These are phyloP conservation scores for Uropsilus gracilis DNA, from an alignment of 2,113 vertebrate genomes.

Conservation along the genomic window DNA sequence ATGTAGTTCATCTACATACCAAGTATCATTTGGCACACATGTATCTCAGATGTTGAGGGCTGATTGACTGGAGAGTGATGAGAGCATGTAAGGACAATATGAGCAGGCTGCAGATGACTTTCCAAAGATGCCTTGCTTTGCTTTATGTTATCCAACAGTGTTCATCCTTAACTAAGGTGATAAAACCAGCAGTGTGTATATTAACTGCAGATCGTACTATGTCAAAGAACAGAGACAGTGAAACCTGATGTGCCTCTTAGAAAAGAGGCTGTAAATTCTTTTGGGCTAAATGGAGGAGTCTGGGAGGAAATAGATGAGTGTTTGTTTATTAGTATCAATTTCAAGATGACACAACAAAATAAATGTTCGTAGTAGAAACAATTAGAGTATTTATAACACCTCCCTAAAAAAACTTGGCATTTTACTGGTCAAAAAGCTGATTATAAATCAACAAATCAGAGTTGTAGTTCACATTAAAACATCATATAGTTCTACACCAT, in stretches of 20 bases:
- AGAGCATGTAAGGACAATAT: not conserved
- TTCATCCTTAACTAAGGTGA: not conserved
- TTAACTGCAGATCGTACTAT: constrained; percentile 31
- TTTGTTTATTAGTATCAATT: constrained; percentile 12
- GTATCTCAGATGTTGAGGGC: not conserved
- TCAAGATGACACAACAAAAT: not conserved
- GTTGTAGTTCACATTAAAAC: constrained; percentile 4
- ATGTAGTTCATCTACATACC: not conserved
- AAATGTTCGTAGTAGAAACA: not conserved
- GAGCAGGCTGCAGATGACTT: not conserved
- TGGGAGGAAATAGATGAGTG: constrained; percentile 36
- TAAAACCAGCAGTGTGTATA: not conserved
- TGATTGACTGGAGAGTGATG: not conserved
- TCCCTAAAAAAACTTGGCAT: not conserved
- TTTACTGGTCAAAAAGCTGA: not conserved
- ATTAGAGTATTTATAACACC: not conserved
- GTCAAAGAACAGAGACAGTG: not conserved
- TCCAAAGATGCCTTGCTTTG: not conserved
- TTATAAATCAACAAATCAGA: constrained; percentile 18
- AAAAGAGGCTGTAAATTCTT: not conserved
- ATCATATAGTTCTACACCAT: not conserved
- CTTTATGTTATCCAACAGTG: not conserved
- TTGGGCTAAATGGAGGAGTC: not conserved
- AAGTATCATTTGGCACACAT: not conserved
- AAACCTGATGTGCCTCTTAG: not conserved